Conservation (phyloP, 2,888 invertebrate species). For the Pteria penguin region DNA sequence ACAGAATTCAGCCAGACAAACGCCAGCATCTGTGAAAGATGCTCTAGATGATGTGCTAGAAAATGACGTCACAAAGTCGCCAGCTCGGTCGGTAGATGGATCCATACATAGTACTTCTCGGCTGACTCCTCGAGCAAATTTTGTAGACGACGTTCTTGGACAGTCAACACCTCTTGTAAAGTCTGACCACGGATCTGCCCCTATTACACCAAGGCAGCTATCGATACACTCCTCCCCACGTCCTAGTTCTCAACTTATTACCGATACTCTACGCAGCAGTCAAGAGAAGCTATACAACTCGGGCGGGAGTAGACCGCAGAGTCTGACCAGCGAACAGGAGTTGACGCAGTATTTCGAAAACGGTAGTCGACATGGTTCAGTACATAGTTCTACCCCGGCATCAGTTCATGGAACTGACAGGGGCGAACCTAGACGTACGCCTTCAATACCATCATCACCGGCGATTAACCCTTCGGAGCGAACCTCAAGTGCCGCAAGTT, state of each 20-base stretch:
- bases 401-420: conserved; percentile 30
- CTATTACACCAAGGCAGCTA: conserved; percentile 8
- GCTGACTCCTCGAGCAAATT: conserved; percentile 51
- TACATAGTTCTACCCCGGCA: conserved; percentile 4
- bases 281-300: conserved; percentile 50
- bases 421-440: conserved; percentile 26
- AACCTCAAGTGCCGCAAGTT: conserved; percentile 52
- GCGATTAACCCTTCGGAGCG: conserved; percentile 21
- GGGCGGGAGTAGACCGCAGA: conserved; percentile 59
- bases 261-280: conserved; percentile 47
- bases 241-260: conserved; percentile 36
- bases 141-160: conserved; percentile 52
- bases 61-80: conserved; percentile 11
- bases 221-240: conserved; percentile 38
- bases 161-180: conserved; percentile 41
- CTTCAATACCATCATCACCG: conserved; percentile 17
- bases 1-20: conserved; percentile 35
- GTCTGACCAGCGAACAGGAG: conserved; percentile 72
- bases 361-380: conserved; percentile 1
- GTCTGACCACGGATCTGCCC: conserved; percentile 35
- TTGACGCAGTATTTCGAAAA: conserved; percentile 65
- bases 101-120: conserved; percentile 46
- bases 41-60: conserved; percentile 19
- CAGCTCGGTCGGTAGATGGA: conserved; percentile 26
- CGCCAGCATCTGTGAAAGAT: conserved; percentile 23